phyloP scores from a whole-genome alignment of 1,140 invertebrate genomes.

The Pseudobourletiella spinata region DNA sequence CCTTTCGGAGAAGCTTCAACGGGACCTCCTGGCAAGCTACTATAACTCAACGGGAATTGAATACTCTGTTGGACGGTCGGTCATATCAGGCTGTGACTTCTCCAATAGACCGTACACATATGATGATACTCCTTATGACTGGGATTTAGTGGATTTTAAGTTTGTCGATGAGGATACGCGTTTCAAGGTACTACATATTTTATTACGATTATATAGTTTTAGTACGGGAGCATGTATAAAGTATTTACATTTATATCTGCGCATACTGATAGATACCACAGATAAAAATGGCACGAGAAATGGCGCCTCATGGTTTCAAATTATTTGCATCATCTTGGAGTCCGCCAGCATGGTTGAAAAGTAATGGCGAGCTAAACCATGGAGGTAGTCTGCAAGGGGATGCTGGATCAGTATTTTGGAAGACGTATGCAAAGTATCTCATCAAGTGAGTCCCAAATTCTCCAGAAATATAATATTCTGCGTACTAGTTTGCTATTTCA shows the following conservation, averaged over 20 bases:
- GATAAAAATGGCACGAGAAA: constrained; percentile 47
- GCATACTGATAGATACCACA: constrained; percentile 66
- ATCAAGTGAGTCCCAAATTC: constrained; percentile 24
- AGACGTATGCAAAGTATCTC: constrained; percentile 27
- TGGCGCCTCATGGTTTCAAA: constrained; percentile 41
- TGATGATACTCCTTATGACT: constrained; percentile 54
- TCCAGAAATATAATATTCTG: neutral
- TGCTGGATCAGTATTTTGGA: constrained; percentile 19
- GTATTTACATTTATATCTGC: too few species aligned
- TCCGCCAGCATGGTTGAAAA: constrained; percentile 87
- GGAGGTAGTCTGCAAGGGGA: constrained; percentile 18
- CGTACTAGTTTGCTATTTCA: neutral
- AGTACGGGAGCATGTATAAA: neutral
- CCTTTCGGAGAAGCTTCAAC: constrained; percentile 9
- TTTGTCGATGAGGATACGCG: constrained; percentile 52
- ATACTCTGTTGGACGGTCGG: constrained; percentile 47
- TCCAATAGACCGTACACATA: constrained; percentile 54
- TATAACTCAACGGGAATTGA: constrained; percentile 42
- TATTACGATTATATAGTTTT: neutral
- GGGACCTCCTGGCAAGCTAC: constrained; percentile 35
- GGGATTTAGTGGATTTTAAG: constrained; percentile 54
- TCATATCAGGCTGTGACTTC: constrained; percentile 67
- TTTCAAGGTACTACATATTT: constrained; percentile 47
- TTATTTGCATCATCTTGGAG: constrained; percentile 69
- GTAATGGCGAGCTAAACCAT: constrained; percentile 28